These are phyloP conservation scores for Cyanistes caeruleus DNA, from an alignment of 2,113 vertebrate species.

Conservation along the genomic window DNA sequence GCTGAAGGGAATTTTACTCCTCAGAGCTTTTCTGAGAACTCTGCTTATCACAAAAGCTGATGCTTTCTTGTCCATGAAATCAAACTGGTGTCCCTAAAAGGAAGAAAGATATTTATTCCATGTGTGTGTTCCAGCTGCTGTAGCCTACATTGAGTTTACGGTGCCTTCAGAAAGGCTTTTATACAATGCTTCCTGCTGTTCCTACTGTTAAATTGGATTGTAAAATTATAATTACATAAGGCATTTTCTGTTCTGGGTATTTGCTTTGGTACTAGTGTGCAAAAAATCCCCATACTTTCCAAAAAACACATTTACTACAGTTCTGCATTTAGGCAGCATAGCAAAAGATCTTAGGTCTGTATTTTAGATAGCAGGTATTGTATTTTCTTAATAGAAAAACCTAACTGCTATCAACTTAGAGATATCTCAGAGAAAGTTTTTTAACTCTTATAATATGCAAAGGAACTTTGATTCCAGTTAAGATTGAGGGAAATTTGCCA, in stretches of 20 bases:
- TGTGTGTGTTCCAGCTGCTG: neutral
- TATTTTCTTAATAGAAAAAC: neutral
- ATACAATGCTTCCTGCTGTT: neutral
- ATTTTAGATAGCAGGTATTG: neutral
- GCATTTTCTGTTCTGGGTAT: neutral
- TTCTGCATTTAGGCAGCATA: neutral
- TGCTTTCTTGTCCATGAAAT: neutral
- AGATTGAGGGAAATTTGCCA: neutral
- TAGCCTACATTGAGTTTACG: neutral
- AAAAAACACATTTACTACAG: neutral
- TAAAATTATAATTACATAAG: neutral
- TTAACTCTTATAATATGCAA: neutral
- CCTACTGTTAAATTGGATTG: neutral
- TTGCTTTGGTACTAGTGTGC: neutral
- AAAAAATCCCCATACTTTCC: neutral
- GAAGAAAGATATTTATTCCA: neutral
- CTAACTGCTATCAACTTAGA: neutral
- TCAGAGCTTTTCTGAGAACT: neutral
- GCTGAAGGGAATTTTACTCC: neutral
- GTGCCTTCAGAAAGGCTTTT: neutral
- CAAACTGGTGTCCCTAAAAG: neutral
- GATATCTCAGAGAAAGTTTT: neutral
- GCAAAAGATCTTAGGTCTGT: neutral
- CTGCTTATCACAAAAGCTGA: neutral
- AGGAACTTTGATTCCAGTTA: neutral